Percentiles rank a stretch among this genome's conserved stretches.
These are phyloP conservation scores for Aspiorhynchus laticeps DNA, from an alignment of 2,113 vertebrate species.

Conservation along the genomic window DNA sequence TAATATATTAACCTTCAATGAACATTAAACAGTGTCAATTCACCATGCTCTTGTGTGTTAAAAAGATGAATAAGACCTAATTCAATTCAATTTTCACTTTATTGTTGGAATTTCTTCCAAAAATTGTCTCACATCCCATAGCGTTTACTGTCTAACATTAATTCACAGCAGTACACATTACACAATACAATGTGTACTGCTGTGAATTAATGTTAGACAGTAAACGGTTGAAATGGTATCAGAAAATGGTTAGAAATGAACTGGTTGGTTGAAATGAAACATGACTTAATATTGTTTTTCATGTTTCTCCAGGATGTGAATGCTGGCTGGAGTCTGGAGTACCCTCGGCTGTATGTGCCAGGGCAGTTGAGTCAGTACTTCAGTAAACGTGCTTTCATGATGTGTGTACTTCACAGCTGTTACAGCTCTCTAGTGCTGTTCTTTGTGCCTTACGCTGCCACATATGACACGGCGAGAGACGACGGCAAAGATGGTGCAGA, in stretches of 20 bases:
- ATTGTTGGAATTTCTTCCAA: too few relatives aligned
- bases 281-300: background rate
- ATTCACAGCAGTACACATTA: too few relatives aligned
- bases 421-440: conserved; percentile 97
- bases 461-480: conserved; percentile 76
- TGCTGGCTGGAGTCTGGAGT: conserved; percentile 88
- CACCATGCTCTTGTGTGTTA: background rate
- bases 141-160: too few relatives aligned
- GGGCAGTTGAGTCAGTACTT: conserved; percentile 92
- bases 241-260: background rate
- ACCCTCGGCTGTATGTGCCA: conserved; percentile 89
- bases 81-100: too few relatives aligned
- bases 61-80: background rate
- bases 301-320: conserved; percentile 84
- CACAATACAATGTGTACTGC: too few relatives aligned
- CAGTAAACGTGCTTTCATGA: conserved; percentile 87
- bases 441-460: conserved; percentile 87
- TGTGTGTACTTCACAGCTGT: conserved; percentile 86
- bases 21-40: background rate
- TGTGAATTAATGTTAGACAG: too few relatives aligned
- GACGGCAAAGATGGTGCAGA: conserved; percentile 87
- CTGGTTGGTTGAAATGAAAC: background rate
- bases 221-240: too few relatives aligned
- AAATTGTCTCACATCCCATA: too few relatives aligned
- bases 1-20: background rate